Evolutionary conservation across 2,797 vertebrate species (phyloP), one percentile per base, ranked within the genome.

Genomic region (Cossypha niveicapilla): DNA sequence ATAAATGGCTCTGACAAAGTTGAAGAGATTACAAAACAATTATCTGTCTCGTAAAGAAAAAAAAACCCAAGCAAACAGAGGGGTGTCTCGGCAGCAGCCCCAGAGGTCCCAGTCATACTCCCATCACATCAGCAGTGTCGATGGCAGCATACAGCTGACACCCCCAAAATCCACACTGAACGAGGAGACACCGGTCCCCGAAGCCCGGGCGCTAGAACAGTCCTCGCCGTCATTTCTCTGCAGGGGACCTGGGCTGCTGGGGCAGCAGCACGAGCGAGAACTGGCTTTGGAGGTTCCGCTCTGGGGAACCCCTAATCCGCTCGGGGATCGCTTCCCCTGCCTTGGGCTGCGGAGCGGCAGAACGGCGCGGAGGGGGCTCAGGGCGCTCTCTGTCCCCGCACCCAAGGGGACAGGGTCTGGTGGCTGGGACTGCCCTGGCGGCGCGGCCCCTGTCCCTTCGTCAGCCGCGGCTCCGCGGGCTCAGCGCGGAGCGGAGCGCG

Each of bases 1-100:
- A 80, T 92, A 92, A 92, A 42, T 37, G 58, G 53, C 65, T 91
- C 86, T 58, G 68, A 72, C 67, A 73, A 96, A 90, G 44, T 90
- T 75, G 92, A 89, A 76, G 78, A 77, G 58, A 82, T 94, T 90
- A 84, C 44, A 79, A 79, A 94, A 82, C 78, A 90, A 81, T 93
- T 72, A 74, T 88, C 58, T 65, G 50, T 1, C 48, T 85, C 18
- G 6, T 76, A 72, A 88, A 81, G 27, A n/a, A 32, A 85, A 84
- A 84, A 56, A 71, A 63, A 7, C 2, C 4, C 30, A 19, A 62
- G 58, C 45, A 24, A 80, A 88, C 18, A 1, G 39, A 84, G 71
- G 32, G 77, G 25, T 84, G 76, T 65, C 56, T 80, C 23, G 5
- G 42, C 54, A 60, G 48, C 27, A 32, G 45, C 71, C 75, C 56